Evolutionary conservation across 1,140 invertebrate species (phyloP).

Genomic region (Tetranychus cinnabarinus): DNA sequence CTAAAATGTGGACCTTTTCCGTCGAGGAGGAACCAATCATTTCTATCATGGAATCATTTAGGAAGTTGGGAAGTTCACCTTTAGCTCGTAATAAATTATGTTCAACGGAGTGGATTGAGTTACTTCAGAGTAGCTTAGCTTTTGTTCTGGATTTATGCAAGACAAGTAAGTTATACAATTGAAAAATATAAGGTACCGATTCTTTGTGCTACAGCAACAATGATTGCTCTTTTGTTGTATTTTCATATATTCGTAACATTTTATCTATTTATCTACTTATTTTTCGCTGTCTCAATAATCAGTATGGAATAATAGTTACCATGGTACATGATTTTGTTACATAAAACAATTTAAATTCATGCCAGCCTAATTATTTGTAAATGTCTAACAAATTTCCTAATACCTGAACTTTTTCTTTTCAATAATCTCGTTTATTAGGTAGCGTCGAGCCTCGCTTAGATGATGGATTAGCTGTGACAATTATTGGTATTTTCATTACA

Average conservation of each 20-base stretch:
- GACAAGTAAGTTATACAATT: constrained; percentile 25
- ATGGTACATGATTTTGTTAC: not conserved
- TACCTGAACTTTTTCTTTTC: not conserved
- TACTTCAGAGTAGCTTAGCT: constrained; percentile 61
- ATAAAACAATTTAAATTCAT: not conserved
- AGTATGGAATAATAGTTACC: not conserved
- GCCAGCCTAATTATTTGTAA: not conserved
- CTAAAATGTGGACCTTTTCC: constrained; percentile 17
- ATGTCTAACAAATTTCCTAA: too few relatives aligned
- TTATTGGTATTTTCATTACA: constrained; percentile 62
- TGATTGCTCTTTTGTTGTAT: too few relatives aligned
- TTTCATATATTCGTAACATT: too few relatives aligned
- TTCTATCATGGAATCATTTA: constrained; percentile 28
- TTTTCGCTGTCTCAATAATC: not conserved
- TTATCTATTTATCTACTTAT: too few relatives aligned
- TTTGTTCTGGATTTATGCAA: constrained; percentile 72
- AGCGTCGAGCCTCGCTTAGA: constrained; percentile 51
- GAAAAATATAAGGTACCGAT: too few relatives aligned
- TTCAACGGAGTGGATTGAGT: constrained; percentile 39
- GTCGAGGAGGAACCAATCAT: constrained; percentile 2
- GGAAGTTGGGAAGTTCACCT: constrained; percentile 35
- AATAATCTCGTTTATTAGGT: constrained; percentile 21
- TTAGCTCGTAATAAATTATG: constrained; percentile 35
- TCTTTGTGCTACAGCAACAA: too few relatives aligned
- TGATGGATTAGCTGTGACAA: constrained; percentile 54